These are phyloP conservation scores for Herminia tarsipennalis DNA, from an alignment of 2,888 invertebrate species.

Conservation along the genomic window DNA sequence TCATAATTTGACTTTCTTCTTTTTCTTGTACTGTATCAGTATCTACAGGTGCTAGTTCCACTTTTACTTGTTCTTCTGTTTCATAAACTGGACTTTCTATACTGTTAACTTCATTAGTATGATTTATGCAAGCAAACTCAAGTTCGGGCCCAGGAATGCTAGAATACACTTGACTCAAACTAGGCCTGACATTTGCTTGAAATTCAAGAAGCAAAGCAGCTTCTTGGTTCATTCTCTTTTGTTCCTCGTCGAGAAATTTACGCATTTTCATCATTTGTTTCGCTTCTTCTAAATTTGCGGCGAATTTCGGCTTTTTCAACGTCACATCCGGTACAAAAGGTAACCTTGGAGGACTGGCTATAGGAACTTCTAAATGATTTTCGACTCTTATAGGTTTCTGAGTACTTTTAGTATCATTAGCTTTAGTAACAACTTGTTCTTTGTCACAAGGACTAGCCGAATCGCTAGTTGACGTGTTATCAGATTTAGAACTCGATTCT, in stretches of 20 bases:
- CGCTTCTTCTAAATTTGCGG: conserved; percentile 88
- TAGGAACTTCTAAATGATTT: conserved; percentile 69
- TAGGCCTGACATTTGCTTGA: conserved; percentile 80
- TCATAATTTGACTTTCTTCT: conserved; percentile 13
- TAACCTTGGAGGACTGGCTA: conserved; percentile 66
- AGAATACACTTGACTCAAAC: conserved; percentile 79
- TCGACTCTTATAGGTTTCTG: conserved; percentile 73
- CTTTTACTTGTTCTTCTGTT: conserved; percentile 15
- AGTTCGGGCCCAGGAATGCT: conserved; percentile 80
- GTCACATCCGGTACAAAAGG: conserved; percentile 80
- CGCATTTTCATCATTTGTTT: conserved; percentile 88
- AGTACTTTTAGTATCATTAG: conserved; percentile 46
- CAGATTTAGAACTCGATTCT: conserved; percentile 73
- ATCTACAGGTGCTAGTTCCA: conserved; percentile 24
- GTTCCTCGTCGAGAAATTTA: conserved; percentile 87
- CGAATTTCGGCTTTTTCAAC: conserved; percentile 88
- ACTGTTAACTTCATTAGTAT: conserved; percentile 42
- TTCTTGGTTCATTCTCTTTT: conserved; percentile 83
- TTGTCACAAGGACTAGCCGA: conserved; percentile 83
- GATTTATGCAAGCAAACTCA: conserved; percentile 74
- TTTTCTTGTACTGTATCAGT: conserved; percentile 11
- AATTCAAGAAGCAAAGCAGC: conserved; percentile 78
- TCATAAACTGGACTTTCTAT: conserved; percentile 26
- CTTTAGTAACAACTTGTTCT: conserved; percentile 55
- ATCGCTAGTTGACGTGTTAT: conserved; percentile 76